Base-by-base conservation (phyloP, 2,888 invertebrate species). In the Dryocosmus kuriphilus region DNA sequence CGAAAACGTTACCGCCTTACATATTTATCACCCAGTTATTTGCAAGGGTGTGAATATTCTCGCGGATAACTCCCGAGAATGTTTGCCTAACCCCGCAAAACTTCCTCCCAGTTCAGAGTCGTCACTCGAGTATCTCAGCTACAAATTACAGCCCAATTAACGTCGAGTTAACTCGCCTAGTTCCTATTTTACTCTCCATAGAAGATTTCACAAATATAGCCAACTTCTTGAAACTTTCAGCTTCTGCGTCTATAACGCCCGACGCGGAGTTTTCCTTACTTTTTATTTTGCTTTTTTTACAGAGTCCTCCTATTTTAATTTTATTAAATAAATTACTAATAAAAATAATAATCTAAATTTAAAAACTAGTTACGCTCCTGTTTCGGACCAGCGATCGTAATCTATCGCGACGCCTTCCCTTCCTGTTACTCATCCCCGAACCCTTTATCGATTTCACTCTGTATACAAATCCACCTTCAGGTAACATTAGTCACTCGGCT, bases 381-480 rank as follows among this genome's bases (percentile, higher is more conserved):
- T 60, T 27, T 60, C 22, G 60, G 24, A 27, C 14, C 7, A 16
- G 16, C 14, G 27, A 65, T 51, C 38, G 24, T 74, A 81, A 83
- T 86, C 80, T 81, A 81, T 81, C 80, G 82, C 41, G 74, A 79
- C 51, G 76, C 76, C 81, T 74, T 81, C 82, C 76, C 80, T 83
- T 79, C 79, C 83, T 81, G 84, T 83, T 82, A 83, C 35, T 32
- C 35, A 38, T 63, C 65, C 74, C 60, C 73, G 65, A 81, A 83
- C 76, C 81, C 85, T 80, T 88, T 89, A 90, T 90, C 89, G 89
- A 89, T 89, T 89, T 86, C 84, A 83, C 78, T 83, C 83, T 81
- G 88, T 89, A 89, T 87, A 89, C 89, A 89, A 90, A 90, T 89
- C 87, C 86, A 85, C 85, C 86, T 88, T 86, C 84, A 83, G 86